phyloP scores from a whole-genome alignment of 2,113 vertebrate genomes.

The Zapornia atra region DNA sequence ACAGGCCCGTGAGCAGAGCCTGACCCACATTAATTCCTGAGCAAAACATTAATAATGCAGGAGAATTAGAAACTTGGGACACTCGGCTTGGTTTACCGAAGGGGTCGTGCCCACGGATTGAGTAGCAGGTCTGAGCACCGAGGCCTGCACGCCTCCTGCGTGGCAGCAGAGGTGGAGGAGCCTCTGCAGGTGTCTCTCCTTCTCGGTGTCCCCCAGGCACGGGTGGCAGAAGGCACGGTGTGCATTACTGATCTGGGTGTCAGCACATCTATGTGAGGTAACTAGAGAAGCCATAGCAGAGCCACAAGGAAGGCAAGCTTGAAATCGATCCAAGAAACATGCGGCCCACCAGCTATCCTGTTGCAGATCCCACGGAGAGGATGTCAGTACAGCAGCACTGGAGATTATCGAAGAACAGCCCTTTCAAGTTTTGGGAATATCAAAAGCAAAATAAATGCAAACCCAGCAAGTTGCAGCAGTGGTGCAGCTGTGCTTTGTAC shows the following conservation, averaged over 20 bases:
- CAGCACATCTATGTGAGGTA: background rate
- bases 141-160: background rate
- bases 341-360: background rate
- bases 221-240: background rate
- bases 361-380: slow-evolving; percentile 7
- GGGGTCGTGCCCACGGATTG: background rate
- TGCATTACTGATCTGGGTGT: background rate
- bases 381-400: background rate
- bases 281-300: background rate
- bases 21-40: background rate
- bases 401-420: background rate
- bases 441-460: background rate
- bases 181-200: background rate
- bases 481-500: background rate
- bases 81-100: background rate
- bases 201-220: fast-evolving
- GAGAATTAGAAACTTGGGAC: slow-evolving; percentile 30
- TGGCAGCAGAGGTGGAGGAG: background rate
- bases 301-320: background rate
- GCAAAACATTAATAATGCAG: slow-evolving; percentile 53
- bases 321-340: background rate
- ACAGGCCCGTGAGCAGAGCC: background rate
- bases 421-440: background rate
- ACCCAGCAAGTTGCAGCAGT: background rate
- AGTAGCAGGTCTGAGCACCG: background rate